Conservation (phyloP, 2,888 invertebrate species). For the Pristionchus fissidentatus region DNA sequence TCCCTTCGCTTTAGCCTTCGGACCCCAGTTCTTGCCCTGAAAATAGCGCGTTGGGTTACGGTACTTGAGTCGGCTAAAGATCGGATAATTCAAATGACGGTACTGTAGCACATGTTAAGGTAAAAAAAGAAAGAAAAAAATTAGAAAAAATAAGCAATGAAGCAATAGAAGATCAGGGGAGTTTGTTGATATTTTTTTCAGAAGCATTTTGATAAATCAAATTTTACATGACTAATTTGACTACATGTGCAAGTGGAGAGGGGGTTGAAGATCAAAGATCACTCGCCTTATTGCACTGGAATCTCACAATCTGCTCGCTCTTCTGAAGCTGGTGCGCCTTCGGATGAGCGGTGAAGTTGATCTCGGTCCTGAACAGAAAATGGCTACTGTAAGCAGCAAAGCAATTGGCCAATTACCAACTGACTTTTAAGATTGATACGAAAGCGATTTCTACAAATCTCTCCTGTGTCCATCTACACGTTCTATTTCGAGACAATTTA, state of each 20-base stretch:
- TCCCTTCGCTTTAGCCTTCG: conserved; percentile 73
- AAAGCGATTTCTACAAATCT: no score
- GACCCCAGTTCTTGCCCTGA: conserved; percentile 75
- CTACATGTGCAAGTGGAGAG: background rate
- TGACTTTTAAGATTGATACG: no score
- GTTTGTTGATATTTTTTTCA: background rate
- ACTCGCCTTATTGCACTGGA: conserved; percentile 70
- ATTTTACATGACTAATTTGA: background rate
- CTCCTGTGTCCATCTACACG: no score
- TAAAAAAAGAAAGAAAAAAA: background rate
- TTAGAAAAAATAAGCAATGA: background rate
- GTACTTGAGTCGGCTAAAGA: background rate
- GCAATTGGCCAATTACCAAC: no score
- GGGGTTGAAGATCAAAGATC: background rate
- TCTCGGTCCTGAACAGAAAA: conserved; percentile 57
- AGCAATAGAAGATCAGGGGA: background rate
- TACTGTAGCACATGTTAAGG: background rate
- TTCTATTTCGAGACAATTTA: no score
- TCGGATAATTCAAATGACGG: background rate
- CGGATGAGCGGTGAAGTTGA: conserved; percentile 69
- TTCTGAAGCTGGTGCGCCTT: conserved; percentile 64
- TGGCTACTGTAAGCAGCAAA: no score
- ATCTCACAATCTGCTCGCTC: conserved; percentile 68
- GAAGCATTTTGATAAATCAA: no score
- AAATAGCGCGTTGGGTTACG: no score